Percentiles rank a stretch among this genome's conserved stretches.
phyloP scores from a whole-genome alignment of 2,113 vertebrate species.

The Sakesphorus luctuosus region DNA sequence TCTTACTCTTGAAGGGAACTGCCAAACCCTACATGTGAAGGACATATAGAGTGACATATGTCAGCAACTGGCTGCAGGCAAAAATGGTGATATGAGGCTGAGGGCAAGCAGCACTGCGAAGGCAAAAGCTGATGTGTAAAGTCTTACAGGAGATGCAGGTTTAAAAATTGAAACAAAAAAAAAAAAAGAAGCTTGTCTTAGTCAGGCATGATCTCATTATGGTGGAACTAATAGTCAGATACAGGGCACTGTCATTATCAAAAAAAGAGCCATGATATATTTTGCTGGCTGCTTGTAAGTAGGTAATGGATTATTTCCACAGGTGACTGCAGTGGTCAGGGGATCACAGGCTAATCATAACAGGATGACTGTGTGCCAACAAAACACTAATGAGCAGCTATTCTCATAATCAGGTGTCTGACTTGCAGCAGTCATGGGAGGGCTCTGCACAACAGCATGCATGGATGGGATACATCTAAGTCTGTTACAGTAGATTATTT shows the following conservation, averaged over 20 bases:
- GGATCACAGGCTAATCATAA: constrained; percentile 15
- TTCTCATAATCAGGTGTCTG: not conserved
- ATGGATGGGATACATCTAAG: not conserved
- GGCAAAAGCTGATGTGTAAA: not conserved
- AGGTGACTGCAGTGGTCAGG: not conserved
- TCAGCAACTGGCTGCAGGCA: not conserved
- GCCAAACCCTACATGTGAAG: not conserved
- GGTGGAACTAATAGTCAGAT: not conserved
- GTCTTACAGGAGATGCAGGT: not conserved
- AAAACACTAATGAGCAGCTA: not conserved
- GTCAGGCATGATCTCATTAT: not conserved
- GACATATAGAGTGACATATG: not conserved
- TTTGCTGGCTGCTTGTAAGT: not conserved
- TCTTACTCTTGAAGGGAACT: not conserved
- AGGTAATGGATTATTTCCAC: constrained; percentile 26
- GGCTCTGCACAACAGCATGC: not conserved
- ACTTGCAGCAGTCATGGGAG: not conserved
- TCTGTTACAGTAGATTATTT: not conserved
- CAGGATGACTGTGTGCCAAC: not conserved
- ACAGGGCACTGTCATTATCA: not conserved
- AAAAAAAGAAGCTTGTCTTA: not conserved
- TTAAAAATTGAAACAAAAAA: not conserved
- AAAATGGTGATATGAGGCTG: not conserved
- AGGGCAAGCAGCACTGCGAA: not conserved
- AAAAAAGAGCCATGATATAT: not conserved